A percentile compares a stretch with the other conserved stretches of the same genome.
phyloP scores from a whole-genome alignment of 2,113 vertebrate genomes.

The Cebus imitator region DNA sequence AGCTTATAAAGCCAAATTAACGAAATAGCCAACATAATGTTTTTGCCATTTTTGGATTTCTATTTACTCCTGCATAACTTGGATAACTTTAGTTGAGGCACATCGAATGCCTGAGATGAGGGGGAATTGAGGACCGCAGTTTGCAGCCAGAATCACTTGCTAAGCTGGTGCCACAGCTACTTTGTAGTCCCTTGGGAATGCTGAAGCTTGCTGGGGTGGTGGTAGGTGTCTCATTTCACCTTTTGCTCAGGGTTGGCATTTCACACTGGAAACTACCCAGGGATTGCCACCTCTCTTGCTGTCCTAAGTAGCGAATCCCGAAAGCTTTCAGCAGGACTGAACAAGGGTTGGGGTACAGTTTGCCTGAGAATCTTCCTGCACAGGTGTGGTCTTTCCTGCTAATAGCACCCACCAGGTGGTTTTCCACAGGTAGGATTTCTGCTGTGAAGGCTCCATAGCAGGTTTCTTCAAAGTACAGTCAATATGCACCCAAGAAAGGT shows the following conservation, averaged over 20 bases:
- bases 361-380: conserved; percentile 66
- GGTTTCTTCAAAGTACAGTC: conserved; percentile 58
- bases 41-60: not conserved
- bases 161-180: not conserved
- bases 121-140: not conserved
- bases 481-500: conserved; percentile 45
- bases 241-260: not conserved
- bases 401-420: conserved; percentile 50
- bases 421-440: conserved; percentile 63
- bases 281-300: not conserved
- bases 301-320: conserved; percentile 37
- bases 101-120: not conserved
- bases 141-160: not conserved
- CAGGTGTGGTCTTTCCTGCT: conserved; percentile 66
- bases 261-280: not conserved
- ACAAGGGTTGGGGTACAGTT: conserved; percentile 47
- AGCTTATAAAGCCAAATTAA: not conserved
- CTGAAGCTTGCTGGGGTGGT: not conserved
- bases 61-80: not conserved
- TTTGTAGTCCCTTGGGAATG: too few species aligned
- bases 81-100: not conserved
- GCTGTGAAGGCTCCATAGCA: not conserved
- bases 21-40: not conserved
- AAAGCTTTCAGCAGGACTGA: conserved; percentile 63
- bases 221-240: not conserved